phyloP scores from a whole-genome alignment of 2,888 invertebrate genomes.

The Temnothorax unifasciatus region DNA sequence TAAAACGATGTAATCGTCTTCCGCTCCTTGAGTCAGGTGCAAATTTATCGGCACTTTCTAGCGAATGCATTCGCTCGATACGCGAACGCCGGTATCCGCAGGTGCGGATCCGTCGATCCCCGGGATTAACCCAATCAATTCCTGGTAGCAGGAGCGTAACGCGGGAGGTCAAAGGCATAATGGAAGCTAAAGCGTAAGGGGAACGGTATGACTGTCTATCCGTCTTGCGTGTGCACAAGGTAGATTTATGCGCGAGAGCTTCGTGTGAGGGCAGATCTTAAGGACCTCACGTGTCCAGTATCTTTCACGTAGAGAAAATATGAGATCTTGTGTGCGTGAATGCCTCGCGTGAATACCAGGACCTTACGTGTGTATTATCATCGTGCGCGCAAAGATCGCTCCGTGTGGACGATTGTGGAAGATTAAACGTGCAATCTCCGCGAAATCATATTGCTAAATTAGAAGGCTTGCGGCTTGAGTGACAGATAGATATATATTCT shows the following conservation, averaged over 20 bases:
- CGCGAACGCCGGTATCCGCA: conserved; percentile 22
- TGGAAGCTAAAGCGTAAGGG: not conserved
- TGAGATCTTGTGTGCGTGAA: not conserved
- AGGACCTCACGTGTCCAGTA: conserved; percentile 17
- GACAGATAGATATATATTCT: not conserved
- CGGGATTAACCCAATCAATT: conserved; percentile 36
- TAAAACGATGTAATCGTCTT: conserved; percentile 77
- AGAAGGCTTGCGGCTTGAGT: not conserved
- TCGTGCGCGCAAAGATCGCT: conserved; percentile 4
- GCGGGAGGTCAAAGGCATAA: conserved; percentile 13
- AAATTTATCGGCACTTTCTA: conserved; percentile 79
- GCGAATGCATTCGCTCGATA: conserved; percentile 23
- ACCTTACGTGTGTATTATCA: not conserved
- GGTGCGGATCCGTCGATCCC: conserved; percentile 49
- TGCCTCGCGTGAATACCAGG: not conserved
- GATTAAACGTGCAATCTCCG: conserved; percentile 21
- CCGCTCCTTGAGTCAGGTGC: conserved; percentile 70
- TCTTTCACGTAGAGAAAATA: conserved; percentile 4
- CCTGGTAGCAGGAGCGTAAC: conserved; percentile 13
- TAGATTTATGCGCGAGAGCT: conserved; percentile 14
- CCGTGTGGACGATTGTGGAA: not conserved
- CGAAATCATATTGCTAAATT: conserved; percentile 32
- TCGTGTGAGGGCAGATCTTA: conserved; percentile 4
- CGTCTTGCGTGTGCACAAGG: not conserved
- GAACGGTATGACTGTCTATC: not conserved